Percentiles rank a stretch among this genome's conserved stretches.
Conservation (phyloP, 37 sponge, comb jelly and placozoan genomes). For the Mnemiopsis leidyi region DNA sequence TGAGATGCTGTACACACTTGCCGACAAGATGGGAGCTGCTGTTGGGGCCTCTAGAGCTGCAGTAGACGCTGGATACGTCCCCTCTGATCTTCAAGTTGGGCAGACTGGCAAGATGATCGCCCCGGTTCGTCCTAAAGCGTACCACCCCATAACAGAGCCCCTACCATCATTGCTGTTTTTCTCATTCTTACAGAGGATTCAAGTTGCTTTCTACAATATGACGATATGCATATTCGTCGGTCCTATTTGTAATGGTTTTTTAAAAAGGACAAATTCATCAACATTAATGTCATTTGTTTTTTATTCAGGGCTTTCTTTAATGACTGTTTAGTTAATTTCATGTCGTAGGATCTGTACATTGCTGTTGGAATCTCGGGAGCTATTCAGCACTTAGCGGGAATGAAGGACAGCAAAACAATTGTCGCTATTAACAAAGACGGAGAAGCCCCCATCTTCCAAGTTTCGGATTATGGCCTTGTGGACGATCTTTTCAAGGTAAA, state of each 20-base stretch:
- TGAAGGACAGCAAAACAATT: slow-evolving; percentile 99
- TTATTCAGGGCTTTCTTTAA: no score
- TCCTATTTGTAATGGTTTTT: no score
- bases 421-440: slow-evolving; percentile 98
- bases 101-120: slow-evolving; percentile 99
- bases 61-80: slow-evolving; percentile 98
- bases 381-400: slow-evolving; percentile 98
- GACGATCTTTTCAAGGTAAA: slow-evolving; percentile 93
- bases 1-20: slow-evolving; percentile 88
- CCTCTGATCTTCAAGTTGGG: slow-evolving; percentile 98
- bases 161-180: not conserved
- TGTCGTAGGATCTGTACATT: slow-evolving; percentile 96
- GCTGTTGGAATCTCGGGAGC: slow-evolving; percentile 99
- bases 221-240: no score
- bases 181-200: no score
- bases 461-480: slow-evolving; percentile 96
- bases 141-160: not conserved
- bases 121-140: slow-evolving; percentile 77
- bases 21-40: slow-evolving; percentile 95
- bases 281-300: no score
- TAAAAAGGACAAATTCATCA: no score
- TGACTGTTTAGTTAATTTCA: no score
- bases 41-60: slow-evolving; percentile 99
- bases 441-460: slow-evolving; percentile 99
- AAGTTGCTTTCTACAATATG: no score